Evolutionary conservation across 2,888 invertebrate genomes (phyloP).

Genomic region (Eupithecia tripunctaria): DNA sequence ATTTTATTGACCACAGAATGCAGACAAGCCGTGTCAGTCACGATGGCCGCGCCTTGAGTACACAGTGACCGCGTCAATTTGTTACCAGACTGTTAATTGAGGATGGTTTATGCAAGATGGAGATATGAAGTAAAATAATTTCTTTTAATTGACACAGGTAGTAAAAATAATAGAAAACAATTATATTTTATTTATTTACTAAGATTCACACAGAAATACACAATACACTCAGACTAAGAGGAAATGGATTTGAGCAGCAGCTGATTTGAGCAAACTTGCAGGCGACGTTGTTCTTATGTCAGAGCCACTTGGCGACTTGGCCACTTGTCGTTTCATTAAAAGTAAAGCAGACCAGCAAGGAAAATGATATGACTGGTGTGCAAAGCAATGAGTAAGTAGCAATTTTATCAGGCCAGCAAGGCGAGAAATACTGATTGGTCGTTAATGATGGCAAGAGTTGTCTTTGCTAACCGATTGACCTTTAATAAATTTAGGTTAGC

Average conservation of each 20-base stretch:
- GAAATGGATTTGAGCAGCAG: no score
- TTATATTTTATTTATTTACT: no score
- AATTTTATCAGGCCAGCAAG: no score
- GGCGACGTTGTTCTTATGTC: no score
- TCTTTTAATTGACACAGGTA: not conserved
- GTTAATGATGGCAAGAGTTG: not conserved
- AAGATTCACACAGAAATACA: no score
- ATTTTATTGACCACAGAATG: slow-evolving; percentile 7
- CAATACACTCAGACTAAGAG: no score
- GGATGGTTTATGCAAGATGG: slow-evolving; percentile 50
- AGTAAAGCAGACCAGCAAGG: not conserved
- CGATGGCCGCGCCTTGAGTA: slow-evolving; percentile 56
- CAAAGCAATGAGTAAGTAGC: not conserved
- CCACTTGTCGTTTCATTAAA: no score
- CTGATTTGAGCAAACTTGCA: no score
- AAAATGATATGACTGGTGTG: not conserved
- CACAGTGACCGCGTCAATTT: slow-evolving; percentile 69
- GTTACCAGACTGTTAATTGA: slow-evolving; percentile 66
- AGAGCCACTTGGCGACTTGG: no score
- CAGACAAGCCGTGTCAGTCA: slow-evolving; percentile 35
- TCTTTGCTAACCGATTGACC: not conserved
- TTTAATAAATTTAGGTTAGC: not conserved
- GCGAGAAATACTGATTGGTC: not conserved
- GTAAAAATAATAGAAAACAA: no score
- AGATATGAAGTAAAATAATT: not conserved